phyloP scores from a whole-genome alignment of 2,113 vertebrate species.

The Brachypteracias leptosomus region DNA sequence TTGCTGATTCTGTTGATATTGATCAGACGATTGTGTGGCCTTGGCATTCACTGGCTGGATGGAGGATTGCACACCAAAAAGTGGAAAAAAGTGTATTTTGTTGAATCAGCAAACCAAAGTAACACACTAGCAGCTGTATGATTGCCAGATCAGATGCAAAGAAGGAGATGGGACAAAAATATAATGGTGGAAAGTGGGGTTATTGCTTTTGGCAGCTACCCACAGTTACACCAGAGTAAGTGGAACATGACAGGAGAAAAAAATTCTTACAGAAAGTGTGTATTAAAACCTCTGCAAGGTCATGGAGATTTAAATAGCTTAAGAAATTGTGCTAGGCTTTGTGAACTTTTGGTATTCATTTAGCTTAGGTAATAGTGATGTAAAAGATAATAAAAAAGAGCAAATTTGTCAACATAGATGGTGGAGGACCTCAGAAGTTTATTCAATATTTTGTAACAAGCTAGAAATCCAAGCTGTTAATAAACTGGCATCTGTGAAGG shows the following conservation, averaged over 20 bases:
- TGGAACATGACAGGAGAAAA: background rate
- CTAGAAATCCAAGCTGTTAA: background rate
- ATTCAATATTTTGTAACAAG: background rate
- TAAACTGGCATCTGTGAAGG: background rate
- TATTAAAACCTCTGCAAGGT: background rate
- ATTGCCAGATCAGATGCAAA: background rate
- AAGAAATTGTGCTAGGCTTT: background rate
- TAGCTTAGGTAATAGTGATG: background rate
- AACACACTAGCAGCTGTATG: background rate
- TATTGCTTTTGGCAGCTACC: background rate
- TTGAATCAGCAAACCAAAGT: background rate
- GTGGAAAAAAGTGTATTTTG: background rate
- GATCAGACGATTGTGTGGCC: background rate
- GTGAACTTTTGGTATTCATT: background rate
- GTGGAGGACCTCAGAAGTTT: background rate
- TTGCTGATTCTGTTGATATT: background rate
- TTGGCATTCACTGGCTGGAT: background rate
- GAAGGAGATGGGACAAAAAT: background rate
- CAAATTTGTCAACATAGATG: background rate
- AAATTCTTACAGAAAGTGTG: background rate
- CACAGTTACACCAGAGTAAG: background rate
- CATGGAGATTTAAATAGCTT: background rate
- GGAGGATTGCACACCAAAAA: background rate
- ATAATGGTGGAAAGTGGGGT: background rate
- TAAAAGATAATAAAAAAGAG: background rate